Conservation (phyloP, 1,140 invertebrate genomes). For the Bombus pascuorum region DNA sequence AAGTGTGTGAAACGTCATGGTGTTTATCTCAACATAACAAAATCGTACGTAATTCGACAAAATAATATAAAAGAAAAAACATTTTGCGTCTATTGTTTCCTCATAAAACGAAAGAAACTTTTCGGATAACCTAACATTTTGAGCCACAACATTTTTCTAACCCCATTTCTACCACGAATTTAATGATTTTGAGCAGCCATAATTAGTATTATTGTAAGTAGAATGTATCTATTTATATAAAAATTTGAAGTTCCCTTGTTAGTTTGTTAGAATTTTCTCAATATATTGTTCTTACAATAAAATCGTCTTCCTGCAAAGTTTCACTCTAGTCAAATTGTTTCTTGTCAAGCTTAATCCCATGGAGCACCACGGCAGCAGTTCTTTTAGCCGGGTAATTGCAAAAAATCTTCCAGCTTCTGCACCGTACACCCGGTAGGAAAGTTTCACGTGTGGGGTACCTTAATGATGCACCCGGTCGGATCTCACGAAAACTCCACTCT, state of each 20-base stretch:
- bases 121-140: too few relatives aligned
- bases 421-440: constrained; percentile 42
- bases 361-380: constrained; percentile 9
- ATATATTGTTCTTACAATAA: not conserved
- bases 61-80: too few relatives aligned
- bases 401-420: constrained; percentile 54
- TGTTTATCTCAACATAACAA: too few relatives aligned
- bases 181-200: too few relatives aligned
- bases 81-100: too few relatives aligned
- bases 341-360: constrained; percentile 35
- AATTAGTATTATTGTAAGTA: too few relatives aligned
- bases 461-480: constrained; percentile 70
- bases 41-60: too few relatives aligned
- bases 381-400: constrained; percentile 30
- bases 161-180: too few relatives aligned
- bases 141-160: too few relatives aligned
- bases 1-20: rapidly evolving
- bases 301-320: too few relatives aligned
- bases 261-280: not conserved
- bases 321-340: constrained; percentile 42
- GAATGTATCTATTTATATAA: too few relatives aligned
- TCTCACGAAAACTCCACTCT: constrained; percentile 68
- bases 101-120: too few relatives aligned
- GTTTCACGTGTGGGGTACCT: constrained; percentile 56
- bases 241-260: not conserved